Percentiles rank a stretch among this genome's conserved stretches.
These are phyloP conservation scores for Melanogrammus aeglefinus DNA, from an alignment of 2,797 vertebrate genomes.

Conservation along the genomic window DNA sequence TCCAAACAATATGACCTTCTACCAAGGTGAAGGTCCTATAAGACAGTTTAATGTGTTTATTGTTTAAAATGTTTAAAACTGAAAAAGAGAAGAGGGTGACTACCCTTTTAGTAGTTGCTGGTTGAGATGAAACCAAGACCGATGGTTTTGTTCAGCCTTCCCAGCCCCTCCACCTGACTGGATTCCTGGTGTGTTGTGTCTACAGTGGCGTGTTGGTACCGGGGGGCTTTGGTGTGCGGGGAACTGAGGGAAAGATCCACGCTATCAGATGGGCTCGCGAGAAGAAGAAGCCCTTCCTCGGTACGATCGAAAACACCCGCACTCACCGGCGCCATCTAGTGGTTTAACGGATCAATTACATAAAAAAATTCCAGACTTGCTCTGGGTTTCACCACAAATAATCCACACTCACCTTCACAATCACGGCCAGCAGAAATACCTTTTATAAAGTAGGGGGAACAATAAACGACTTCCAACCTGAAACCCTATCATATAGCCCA, in stretches of 20 bases:
- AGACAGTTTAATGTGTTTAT: too few species aligned
- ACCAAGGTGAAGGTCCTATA: too few species aligned
- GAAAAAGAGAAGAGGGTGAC: too few species aligned
- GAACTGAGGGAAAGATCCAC: constrained; percentile 94
- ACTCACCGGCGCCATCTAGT: neutral
- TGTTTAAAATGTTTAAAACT: too few species aligned
- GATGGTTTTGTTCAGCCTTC: neutral
- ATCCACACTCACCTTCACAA: neutral
- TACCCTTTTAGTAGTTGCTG: neutral
- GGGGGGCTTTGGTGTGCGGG: constrained; percentile 91
- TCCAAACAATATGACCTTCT: too few species aligned
- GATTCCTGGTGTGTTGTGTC: neutral
- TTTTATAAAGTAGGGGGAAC: neutral
- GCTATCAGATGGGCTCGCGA: constrained; percentile 93
- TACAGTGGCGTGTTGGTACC: constrained; percentile 91
- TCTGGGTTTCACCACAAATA: neutral
- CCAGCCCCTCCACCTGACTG: neutral
- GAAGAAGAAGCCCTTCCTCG: constrained; percentile 92
- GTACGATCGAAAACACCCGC: constrained; percentile 65
- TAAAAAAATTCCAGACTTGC: neutral
- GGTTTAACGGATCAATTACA: neutral
- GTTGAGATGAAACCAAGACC: neutral
- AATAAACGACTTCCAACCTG: neutral
- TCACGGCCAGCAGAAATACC: neutral
- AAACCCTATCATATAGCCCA: neutral